Evolutionary conservation across 1,140 invertebrate species (phyloP).

Genomic region (Aleiodes sp.): DNA sequence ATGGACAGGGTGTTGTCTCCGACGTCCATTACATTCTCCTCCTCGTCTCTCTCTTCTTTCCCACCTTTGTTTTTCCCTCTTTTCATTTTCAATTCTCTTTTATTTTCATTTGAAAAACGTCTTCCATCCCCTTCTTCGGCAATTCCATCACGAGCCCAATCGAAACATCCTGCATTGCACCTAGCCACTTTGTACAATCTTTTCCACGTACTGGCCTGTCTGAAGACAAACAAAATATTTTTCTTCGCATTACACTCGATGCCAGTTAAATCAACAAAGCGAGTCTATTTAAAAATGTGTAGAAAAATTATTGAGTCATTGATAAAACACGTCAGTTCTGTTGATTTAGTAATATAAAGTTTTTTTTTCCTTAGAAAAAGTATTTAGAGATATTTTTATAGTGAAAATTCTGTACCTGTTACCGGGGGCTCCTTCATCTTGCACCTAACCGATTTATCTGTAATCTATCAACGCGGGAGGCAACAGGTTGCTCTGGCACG

Average conservation of each 20-base stretch:
- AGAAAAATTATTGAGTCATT: too few relatives aligned
- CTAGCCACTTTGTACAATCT: conserved; percentile 13
- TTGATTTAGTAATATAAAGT: too few relatives aligned
- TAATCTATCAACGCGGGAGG: conserved; percentile 36
- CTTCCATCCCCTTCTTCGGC: conserved; percentile 12
- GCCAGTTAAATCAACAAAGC: too few relatives aligned
- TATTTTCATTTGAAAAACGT: not conserved
- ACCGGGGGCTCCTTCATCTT: not conserved
- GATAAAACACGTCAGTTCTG: too few relatives aligned
- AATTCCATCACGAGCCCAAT: conserved; percentile 49
- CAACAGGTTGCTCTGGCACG: conserved; percentile 17
- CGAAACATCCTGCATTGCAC: conserved; percentile 46
- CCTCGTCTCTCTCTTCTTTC: conserved; percentile 35
- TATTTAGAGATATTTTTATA: too few relatives aligned
- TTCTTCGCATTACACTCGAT: not conserved
- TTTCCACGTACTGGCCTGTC: conserved; percentile 24
- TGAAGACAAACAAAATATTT: conserved; percentile 9
- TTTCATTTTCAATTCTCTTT: not conserved
- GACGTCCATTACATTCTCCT: conserved; percentile 26
- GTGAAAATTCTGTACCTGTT: too few relatives aligned
- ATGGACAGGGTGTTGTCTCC: conserved; percentile 15
- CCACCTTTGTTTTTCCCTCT: not conserved
- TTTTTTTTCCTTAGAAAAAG: too few relatives aligned
- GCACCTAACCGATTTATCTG: conserved; percentile 24
- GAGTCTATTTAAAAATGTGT: too few relatives aligned